A percentile compares a stretch with the other conserved stretches of the same genome.
Conservation (phyloP, 2,797 vertebrate genomes). For the Gobio occitaniae region DNA sequence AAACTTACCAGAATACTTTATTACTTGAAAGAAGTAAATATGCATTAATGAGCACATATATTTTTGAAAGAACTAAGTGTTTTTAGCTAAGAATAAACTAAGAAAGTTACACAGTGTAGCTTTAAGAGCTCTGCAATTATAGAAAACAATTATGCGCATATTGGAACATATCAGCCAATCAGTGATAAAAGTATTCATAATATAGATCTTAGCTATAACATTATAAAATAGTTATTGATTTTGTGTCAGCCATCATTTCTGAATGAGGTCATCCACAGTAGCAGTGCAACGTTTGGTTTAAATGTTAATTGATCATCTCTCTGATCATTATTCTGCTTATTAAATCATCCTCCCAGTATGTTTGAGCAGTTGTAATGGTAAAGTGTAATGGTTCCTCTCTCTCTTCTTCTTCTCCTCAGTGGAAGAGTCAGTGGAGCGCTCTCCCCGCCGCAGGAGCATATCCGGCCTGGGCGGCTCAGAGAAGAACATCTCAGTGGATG, state of each 20-base stretch:
- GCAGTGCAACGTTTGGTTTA: slow-evolving; percentile 2
- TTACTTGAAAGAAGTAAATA: no score
- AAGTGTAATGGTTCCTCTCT: background rate
- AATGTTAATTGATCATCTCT: slow-evolving; percentile 6
- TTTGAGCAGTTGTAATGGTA: background rate
- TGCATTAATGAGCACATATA: no score
- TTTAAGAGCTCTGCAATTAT: no score
- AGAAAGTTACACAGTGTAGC: no score
- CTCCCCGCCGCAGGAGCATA: slow-evolving; percentile 94
- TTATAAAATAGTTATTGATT: slow-evolving; percentile 22
- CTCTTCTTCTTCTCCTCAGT: slow-evolving; percentile 51
- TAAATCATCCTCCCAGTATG: background rate
- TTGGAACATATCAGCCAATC: background rate
- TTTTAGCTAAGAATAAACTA: no score
- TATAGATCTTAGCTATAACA: background rate
- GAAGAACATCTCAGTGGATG: slow-evolving; percentile 86
- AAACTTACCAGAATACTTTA: no score
- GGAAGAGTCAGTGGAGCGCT: slow-evolving; percentile 92
- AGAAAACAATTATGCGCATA: background rate
- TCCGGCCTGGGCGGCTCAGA: slow-evolving; percentile 91
- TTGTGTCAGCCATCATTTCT: background rate
- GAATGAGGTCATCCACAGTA: background rate
- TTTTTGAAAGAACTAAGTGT: no score
- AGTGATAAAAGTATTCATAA: background rate
- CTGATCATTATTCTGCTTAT: background rate